A percentile compares a stretch with the other conserved stretches of the same genome.
phyloP scores from a whole-genome alignment of 2,888 invertebrate species.

The Boloria euphrosyne region DNA sequence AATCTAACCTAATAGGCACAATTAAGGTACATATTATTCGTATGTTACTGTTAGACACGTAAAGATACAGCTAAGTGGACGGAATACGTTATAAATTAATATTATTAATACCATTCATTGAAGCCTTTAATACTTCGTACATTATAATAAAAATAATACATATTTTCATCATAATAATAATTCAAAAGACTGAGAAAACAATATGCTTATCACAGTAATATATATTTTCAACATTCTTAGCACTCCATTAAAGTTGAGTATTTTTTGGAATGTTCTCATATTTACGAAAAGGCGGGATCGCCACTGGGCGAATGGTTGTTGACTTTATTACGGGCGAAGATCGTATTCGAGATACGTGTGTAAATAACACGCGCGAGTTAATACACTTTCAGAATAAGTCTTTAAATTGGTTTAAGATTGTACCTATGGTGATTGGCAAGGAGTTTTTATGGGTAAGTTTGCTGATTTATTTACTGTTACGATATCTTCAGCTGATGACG shows the following conservation, averaged over 20 bases:
- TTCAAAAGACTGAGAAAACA: too few species aligned
- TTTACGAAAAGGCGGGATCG: conserved; percentile 61
- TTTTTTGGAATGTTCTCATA: conserved; percentile 68
- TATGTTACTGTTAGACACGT: too few species aligned
- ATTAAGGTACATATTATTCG: too few species aligned
- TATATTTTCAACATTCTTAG: conserved; percentile 57
- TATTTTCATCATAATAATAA: too few species aligned
- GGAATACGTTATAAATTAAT: too few species aligned
- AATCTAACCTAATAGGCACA: too few species aligned
- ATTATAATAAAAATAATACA: neutral
- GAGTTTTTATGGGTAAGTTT: conserved; percentile 16
- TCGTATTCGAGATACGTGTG: conserved; percentile 60
- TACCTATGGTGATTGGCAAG: conserved; percentile 4
- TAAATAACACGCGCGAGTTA: conserved; percentile 53
- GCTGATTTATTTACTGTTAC: conserved; percentile 14
- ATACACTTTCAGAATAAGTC: conserved; percentile 17
- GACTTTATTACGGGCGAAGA: conserved; percentile 50
- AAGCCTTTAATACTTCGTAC: neutral
- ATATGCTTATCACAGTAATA: too few species aligned
- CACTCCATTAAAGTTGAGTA: conserved; percentile 72
- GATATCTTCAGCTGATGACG: conserved; percentile 11
- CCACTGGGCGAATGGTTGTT: conserved; percentile 61
- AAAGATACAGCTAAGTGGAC: too few species aligned
- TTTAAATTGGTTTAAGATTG: conserved; percentile 13
- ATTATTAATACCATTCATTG: too few species aligned